phyloP scores from a whole-genome alignment of 2,113 vertebrate species.

The Pelvicachromis taeniatus region DNA sequence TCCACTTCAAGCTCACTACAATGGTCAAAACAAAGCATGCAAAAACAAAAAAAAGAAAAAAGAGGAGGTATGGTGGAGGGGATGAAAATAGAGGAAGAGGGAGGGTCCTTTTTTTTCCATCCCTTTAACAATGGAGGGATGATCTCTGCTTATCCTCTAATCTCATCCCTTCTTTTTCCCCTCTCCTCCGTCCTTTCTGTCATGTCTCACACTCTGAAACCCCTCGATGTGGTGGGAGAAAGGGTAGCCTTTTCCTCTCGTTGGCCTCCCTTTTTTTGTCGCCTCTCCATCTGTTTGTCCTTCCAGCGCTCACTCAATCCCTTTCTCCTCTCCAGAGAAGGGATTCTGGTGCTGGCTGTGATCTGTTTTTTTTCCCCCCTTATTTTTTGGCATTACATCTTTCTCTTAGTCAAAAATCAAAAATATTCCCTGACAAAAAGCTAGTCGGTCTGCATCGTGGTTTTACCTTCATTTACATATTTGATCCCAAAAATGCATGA shows the following conservation, averaged over 20 bases:
- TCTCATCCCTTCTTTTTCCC: constrained; percentile 54
- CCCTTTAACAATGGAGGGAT: constrained; percentile 65
- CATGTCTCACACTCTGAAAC: constrained; percentile 21
- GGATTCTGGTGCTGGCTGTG: constrained; percentile 34
- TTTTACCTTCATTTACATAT: not conserved
- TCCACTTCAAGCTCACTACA: constrained; percentile 55
- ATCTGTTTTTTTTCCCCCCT: constrained; percentile 8
- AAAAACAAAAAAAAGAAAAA: not conserved
- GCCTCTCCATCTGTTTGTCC: constrained; percentile 55
- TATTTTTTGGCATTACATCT: not conserved
- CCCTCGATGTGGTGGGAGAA: constrained; percentile 29
- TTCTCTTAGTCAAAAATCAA: not conserved
- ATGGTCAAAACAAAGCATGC: constrained; percentile 50
- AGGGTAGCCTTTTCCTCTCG: constrained; percentile 28
- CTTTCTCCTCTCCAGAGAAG: constrained; percentile 45
- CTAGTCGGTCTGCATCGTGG: not conserved
- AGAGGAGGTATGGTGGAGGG: constrained; percentile 4
- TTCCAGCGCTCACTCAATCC: constrained; percentile 44
- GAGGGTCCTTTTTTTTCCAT: constrained; percentile 55
- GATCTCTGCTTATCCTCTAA: constrained; percentile 68
- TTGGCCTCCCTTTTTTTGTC: constrained; percentile 29
- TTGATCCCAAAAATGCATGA: not conserved
- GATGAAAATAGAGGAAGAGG: constrained; percentile 52
- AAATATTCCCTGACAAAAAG: not conserved
- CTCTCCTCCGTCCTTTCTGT: constrained; percentile 39